Base-by-base conservation (phyloP, 1,140 invertebrate species). In the Drosophila nannoptera region DNA sequence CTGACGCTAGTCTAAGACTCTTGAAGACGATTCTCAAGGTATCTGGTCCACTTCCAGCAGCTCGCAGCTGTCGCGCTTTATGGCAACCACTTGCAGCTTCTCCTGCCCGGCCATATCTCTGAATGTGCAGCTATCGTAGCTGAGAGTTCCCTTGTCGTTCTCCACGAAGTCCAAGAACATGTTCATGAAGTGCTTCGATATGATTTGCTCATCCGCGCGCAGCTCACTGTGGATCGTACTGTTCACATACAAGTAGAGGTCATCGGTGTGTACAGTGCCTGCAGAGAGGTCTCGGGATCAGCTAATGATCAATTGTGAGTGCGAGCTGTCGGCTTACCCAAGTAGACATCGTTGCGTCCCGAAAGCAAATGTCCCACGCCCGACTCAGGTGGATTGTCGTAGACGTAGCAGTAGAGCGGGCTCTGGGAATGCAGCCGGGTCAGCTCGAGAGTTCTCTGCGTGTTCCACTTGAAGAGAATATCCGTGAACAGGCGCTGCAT, bases 231-330 rank as follows among this genome's bases (percentile, higher is more conserved):
- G 22, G 29, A 36, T n/a, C 0, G 2, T 2, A 31, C 16, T 64
- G 9, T 48, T 36, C 22, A 78, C 55, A 0, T 77, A 70, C 6
- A 78, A 35, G 35, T 36, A 65, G 33, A 69, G 68, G 31, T 78
- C 78, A 9, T 81, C 78, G n/a, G 54, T 64, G 63, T 81, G 78
- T 7, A 75, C 42, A 50, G 78, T 71, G 6, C 78, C 78, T 78
- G 9, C 7, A 9, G 16, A 33, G 6, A 0, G 12, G 5, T 14
- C 3, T 4, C 0, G 4, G 4, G 12, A 7, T 45, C 22, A 22
- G 22, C 22, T 22, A 3, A 2, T 22, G 22, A 22, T 22, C 22
- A 22, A 2, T 22, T 22, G 22, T 22, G 22, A 22, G 22, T 22
- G 22, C 11, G 2, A n/a, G 7, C 3, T 11, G 29, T 45, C 11